Conservation (phyloP, 2,797 vertebrate genomes). For the Stomatorhinus walkeri region DNA sequence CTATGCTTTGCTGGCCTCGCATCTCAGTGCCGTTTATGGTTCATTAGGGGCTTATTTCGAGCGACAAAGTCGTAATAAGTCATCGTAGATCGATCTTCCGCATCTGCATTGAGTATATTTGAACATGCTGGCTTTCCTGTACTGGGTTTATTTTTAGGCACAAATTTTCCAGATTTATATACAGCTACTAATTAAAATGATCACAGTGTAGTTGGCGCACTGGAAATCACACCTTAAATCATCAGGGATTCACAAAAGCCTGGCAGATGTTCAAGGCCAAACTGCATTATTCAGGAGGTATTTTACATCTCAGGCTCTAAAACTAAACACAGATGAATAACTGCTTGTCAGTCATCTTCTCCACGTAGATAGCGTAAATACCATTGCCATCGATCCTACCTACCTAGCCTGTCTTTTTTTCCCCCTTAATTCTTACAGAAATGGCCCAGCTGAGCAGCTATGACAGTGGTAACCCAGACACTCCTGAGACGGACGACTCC, state of each 20-base stretch:
- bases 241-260: not conserved
- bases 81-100: not conserved
- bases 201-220: not conserved
- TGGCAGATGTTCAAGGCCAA: not conserved
- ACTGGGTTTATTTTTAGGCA: not conserved
- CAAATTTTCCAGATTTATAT: not conserved
- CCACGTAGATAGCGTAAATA: not conserved
- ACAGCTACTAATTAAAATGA: not conserved
- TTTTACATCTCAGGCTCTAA: not conserved
- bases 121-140: not conserved
- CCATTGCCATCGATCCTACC: not conserved
- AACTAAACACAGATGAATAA: not conserved
- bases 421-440: conserved; percentile 58
- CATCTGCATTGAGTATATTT: not conserved
- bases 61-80: not conserved
- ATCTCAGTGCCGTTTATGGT: not conserved
- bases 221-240: not conserved
- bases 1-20: not conserved
- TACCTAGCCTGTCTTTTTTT: not conserved
- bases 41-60: not conserved
- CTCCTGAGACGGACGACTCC: conserved; percentile 85
- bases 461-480: conserved; percentile 81
- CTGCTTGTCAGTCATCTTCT: not conserved
- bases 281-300: not conserved
- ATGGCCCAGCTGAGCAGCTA: conserved; percentile 95